phyloP scores from a whole-genome alignment of 2,797 vertebrate genomes.

The Peromyscus attwateri region DNA sequence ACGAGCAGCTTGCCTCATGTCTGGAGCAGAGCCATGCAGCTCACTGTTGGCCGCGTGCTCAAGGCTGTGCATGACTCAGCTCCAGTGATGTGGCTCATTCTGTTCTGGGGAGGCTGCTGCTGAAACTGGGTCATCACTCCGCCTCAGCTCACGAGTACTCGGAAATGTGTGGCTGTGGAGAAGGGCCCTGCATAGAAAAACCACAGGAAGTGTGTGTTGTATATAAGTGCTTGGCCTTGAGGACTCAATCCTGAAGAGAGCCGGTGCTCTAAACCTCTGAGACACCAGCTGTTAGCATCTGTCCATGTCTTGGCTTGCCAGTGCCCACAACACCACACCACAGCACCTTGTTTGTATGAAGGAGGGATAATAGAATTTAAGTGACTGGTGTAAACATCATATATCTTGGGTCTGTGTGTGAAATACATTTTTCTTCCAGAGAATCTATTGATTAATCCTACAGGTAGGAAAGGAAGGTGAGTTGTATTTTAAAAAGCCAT shows the following conservation, averaged over 20 bases:
- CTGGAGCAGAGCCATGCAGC: not conserved
- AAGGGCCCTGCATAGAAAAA: constrained; percentile 22
- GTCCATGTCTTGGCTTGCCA: not conserved
- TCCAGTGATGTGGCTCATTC: not conserved
- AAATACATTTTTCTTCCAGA: constrained; percentile 25
- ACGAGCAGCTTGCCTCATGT: not conserved
- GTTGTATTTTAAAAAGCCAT: constrained; percentile 25
- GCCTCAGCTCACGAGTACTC: not conserved
- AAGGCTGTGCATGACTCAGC: not conserved
- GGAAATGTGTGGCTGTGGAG: constrained; percentile 4
- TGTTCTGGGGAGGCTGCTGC: not conserved
- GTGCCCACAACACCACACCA: not conserved
- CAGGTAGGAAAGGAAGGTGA: not conserved
- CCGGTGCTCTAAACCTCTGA: not conserved
- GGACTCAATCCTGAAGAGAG: constrained; percentile 7
- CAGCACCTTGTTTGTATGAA: not conserved
- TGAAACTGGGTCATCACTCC: constrained; percentile 47
- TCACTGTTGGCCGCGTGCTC: not conserved
- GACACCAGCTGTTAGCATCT: not conserved
- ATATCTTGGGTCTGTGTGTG: not conserved
- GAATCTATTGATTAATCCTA: constrained; percentile 12
- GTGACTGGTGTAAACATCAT: not conserved
- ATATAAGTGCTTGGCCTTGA: not conserved
- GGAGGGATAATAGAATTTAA: not conserved
- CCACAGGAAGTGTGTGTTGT: not conserved